Evolutionary conservation across 1,140 invertebrate species (phyloP).

Genomic region (Dryas iulia): DNA sequence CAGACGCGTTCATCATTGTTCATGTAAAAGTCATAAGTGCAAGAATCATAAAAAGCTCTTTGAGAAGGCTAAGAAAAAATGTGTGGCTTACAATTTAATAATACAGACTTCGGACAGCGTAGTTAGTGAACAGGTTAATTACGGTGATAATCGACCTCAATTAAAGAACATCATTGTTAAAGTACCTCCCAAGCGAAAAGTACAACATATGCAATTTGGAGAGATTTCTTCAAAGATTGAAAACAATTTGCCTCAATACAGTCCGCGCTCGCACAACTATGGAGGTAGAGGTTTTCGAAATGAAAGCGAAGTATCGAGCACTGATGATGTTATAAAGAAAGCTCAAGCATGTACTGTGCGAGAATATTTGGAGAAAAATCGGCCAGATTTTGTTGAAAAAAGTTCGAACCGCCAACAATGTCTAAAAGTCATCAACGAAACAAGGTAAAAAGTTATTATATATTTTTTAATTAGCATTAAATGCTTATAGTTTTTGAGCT

Average conservation of each 20-base stretch:
- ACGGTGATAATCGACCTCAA: slow-evolving; percentile 35
- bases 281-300: slow-evolving; percentile 55
- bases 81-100: slow-evolving; percentile 74
- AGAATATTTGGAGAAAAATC: slow-evolving; percentile 71
- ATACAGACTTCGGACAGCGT: slow-evolving; percentile 74
- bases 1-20: slow-evolving; percentile 49
- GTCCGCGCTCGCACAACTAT: slow-evolving; percentile 32
- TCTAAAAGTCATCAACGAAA: slow-evolving; percentile 61
- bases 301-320: slow-evolving; percentile 59
- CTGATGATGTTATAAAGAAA: slow-evolving; percentile 46
- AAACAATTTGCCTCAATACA: slow-evolving; percentile 38
- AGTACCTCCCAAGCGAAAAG: slow-evolving; percentile 54
- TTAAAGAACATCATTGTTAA: slow-evolving; percentile 69
- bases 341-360: slow-evolving; percentile 53
- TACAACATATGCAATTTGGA: slow-evolving; percentile 52
- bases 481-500: too few relatives aligned
- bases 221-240: slow-evolving; percentile 55
- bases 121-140: slow-evolving; percentile 50
- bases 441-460: too few relatives aligned
- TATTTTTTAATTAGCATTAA: too few relatives aligned
- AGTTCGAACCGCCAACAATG: slow-evolving; percentile 56
- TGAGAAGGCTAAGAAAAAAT: slow-evolving; percentile 64
- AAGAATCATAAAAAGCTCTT: slow-evolving; percentile 50
- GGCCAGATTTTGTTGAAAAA: slow-evolving; percentile 68
- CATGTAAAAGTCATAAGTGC: slow-evolving; percentile 53